Conservation (phyloP, 1,140 invertebrate genomes). For the Drosophila punjabiensis region DNA sequence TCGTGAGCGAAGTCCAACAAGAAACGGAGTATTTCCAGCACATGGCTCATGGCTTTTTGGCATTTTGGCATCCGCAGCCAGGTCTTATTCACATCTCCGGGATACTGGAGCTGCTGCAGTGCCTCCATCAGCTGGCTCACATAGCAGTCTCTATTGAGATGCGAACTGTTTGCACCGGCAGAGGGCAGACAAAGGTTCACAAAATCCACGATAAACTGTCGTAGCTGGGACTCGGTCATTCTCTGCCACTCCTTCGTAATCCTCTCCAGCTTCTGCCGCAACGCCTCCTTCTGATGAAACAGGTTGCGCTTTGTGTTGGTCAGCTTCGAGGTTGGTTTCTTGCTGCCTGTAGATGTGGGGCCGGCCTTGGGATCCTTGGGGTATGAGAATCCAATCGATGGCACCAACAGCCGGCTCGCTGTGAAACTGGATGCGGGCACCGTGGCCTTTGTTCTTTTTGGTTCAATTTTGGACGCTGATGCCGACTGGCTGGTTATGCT, state of each 20-base stretch:
- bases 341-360: background rate
- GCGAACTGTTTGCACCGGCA: conserved; percentile 3
- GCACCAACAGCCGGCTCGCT: conserved; percentile 23
- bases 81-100: conserved; percentile 25
- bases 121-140: conserved; percentile 27
- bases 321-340: conserved; percentile 4
- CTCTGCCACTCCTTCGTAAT: conserved; percentile 17
- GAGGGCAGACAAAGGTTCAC: conserved; percentile 34
- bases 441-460: conserved; percentile 6
- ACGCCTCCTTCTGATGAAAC: conserved; percentile 12
- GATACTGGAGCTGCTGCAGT: conserved; percentile 44
- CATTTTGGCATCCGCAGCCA: conserved; percentile 34
- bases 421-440: conserved; percentile 1
- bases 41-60: conserved; percentile 7
- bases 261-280: conserved; percentile 24
- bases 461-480: conserved; percentile 20
- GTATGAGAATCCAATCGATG: conserved; percentile 42
- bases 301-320: conserved; percentile 40
- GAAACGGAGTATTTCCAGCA: conserved; percentile 49
- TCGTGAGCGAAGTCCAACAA: conserved; percentile 38
- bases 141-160: conserved; percentile 29
- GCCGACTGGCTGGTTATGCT: background rate
- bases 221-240: conserved; percentile 20
- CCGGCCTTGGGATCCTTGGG: conserved; percentile 25
- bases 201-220: conserved; percentile 43